These are phyloP conservation scores for Deroplatys truncata DNA, from an alignment of 2,888 invertebrate genomes.

Conservation along the genomic window DNA sequence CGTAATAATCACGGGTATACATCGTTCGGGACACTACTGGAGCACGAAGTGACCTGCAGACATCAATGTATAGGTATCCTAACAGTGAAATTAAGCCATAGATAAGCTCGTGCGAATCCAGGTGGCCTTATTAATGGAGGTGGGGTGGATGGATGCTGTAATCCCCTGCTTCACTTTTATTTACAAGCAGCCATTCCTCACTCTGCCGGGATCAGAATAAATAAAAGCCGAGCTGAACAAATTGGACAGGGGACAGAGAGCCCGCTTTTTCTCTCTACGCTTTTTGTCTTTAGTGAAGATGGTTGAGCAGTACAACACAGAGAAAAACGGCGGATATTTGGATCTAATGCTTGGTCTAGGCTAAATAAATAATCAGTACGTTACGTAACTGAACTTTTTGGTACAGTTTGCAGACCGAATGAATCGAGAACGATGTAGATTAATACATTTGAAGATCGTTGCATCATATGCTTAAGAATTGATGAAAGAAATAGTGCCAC, in stretches of 20 bases:
- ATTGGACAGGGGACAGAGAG: not conserved
- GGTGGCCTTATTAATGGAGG: not conserved
- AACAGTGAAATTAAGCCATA: not conserved
- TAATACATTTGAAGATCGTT: no score
- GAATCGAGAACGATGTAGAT: no score
- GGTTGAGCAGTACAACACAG: not conserved
- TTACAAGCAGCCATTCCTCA: not conserved
- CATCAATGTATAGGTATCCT: not conserved
- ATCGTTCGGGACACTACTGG: no score
- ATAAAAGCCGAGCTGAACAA: not conserved
- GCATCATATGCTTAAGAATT: no score
- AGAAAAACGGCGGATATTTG: not conserved
- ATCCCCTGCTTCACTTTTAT: not conserved
- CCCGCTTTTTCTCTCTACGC: not conserved
- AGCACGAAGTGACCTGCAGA: no score
- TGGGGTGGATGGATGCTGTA: not conserved
- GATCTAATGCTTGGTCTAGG: no score
- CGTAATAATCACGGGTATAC: no score
- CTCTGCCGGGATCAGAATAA: not conserved
- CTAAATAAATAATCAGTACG: no score
- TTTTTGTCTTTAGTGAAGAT: not conserved
- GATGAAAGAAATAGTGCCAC: no score
- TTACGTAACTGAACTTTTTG: no score
- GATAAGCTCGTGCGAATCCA: not conserved
- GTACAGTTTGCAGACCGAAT: no score